A percentile compares a stretch with the other conserved stretches of the same genome.
Conservation (phyloP, 1,140 invertebrate genomes). For the Ridgeia piscesae region DNA sequence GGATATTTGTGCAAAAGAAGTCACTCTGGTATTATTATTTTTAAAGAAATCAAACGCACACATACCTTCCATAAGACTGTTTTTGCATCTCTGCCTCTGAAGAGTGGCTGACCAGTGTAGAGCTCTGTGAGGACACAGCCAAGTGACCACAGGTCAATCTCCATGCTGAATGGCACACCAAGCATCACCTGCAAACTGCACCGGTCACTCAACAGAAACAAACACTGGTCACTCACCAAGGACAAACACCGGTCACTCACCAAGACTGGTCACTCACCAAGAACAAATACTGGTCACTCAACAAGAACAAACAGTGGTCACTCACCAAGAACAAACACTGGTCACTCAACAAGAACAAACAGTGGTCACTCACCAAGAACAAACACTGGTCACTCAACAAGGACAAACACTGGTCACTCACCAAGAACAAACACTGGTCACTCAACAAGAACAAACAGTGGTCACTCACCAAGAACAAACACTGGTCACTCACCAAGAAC, state of each 20-base stretch:
- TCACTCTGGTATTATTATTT: not conserved
- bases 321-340: no score
- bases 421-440: no score
- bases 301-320: no score
- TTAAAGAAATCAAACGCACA: not conserved
- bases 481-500: no score
- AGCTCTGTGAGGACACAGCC: slow-evolving; percentile 98
- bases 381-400: no score
- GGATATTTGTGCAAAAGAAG: not conserved
- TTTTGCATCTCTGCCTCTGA: slow-evolving; percentile 94
- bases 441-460: no score
- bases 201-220: not conserved
- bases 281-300: no score
- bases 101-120: slow-evolving; percentile 98
- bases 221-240: slow-evolving; percentile 26
- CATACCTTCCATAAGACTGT: slow-evolving; percentile 48
- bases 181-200: slow-evolving; percentile 57
- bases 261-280: not conserved
- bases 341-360: no score
- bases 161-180: slow-evolving; percentile 61
- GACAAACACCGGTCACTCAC: not conserved
- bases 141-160: slow-evolving; percentile 65
- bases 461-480: no score
- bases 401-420: no score
- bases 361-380: no score